These are phyloP conservation scores for Helicoverpa armigera DNA, from an alignment of 1,140 invertebrate species.

Conservation along the genomic window DNA sequence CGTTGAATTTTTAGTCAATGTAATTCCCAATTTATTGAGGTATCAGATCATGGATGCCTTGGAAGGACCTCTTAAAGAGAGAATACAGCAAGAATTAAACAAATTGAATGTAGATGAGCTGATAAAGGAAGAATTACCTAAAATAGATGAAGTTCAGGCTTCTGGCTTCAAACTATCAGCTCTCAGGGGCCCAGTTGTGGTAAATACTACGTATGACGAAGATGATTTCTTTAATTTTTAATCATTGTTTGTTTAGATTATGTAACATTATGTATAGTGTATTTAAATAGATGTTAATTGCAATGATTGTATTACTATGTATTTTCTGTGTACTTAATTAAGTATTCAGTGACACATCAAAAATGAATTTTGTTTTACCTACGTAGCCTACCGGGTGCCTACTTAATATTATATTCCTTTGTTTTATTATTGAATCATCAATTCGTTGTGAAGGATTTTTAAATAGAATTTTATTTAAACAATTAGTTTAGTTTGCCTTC, in stretches of 20 bases:
- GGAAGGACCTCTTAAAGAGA: constrained; percentile 90
- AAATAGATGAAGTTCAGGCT: constrained; percentile 88
- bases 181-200: constrained; percentile 59
- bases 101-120: constrained; percentile 91
- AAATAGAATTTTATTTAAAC: too few species aligned
- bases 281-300: not conserved
- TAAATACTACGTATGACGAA: constrained; percentile 70
- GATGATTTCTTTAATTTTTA: constrained; percentile 85
- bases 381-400: too few species aligned
- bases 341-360: not conserved
- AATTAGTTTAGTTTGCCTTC: too few species aligned
- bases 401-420: not conserved
- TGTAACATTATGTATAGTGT: not conserved
- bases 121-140: constrained; percentile 89
- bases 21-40: constrained; percentile 93
- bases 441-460: not conserved
- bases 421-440: constrained; percentile 18
- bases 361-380: not conserved
- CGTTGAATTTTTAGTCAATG: constrained; percentile 92
- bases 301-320: not conserved
- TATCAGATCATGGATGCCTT: constrained; percentile 94
- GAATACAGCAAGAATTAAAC: constrained; percentile 90
- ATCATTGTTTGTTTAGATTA: not conserved
- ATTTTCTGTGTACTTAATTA: not conserved
- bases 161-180: constrained; percentile 81